Conservation (phyloP, 2,113 vertebrate genomes). For the human (Homo sapiens) region DNA sequence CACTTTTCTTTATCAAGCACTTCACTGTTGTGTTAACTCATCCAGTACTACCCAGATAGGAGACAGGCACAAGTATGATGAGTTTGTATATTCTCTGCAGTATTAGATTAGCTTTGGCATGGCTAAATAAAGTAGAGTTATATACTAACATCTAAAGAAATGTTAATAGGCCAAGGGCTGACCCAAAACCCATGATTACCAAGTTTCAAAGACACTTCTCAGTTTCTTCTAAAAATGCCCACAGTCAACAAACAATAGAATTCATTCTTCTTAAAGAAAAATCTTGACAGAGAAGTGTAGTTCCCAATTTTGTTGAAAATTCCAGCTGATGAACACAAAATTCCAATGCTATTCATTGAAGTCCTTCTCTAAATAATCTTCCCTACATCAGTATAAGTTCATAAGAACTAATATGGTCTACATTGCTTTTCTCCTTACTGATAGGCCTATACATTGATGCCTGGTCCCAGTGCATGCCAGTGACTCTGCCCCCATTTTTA, state of each 20-base stretch:
- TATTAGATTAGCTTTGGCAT: too few species aligned
- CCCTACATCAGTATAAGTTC: not conserved
- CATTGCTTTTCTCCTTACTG: not conserved
- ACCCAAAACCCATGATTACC: not conserved
- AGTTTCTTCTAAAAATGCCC: not conserved
- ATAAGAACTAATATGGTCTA: rapidly evolving
- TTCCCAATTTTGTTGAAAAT: not conserved
- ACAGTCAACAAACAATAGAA: rapidly evolving
- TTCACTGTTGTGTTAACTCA: rapidly evolving
- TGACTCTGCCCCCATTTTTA: too few species aligned
- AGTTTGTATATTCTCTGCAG: too few species aligned
- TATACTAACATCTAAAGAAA: too few species aligned
- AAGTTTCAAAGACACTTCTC: not conserved
- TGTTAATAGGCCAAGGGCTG: too few species aligned
- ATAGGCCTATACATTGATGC: not conserved
- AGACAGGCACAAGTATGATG: rapidly evolving
- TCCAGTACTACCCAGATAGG: not conserved
- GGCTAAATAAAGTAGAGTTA: not conserved
- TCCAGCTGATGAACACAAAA: not conserved
- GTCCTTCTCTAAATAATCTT: not conserved
- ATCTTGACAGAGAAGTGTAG: not conserved
- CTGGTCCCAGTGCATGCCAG: too few species aligned
- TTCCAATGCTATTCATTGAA: rapidly evolving
- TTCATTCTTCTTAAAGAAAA: not conserved
- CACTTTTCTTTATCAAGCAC: too few species aligned